phyloP scores from a whole-genome alignment of 2,797 vertebrate genomes.

The Triplophysa bombifrons region DNA sequence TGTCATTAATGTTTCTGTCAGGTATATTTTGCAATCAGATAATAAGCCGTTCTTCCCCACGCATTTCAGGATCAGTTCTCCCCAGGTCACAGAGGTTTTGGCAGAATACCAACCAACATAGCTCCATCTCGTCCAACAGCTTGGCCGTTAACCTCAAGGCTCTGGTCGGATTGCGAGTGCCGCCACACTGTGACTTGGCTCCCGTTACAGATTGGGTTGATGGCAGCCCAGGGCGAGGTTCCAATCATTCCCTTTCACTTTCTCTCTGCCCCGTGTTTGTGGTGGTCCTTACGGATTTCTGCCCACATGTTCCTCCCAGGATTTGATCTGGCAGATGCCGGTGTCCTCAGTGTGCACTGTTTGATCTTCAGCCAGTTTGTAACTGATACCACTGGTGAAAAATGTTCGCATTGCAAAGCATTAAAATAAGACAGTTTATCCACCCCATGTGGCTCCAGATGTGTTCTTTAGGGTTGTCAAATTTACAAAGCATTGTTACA shows the following conservation, averaged over 20 bases:
- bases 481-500: not conserved
- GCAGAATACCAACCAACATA: conserved; percentile 6
- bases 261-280: conserved; percentile 13
- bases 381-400: conserved; percentile 6
- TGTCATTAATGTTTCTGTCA: not conserved
- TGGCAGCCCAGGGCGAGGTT: conserved; percentile 4
- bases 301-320: conserved; percentile 4
- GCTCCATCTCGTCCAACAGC: conserved; percentile 38
- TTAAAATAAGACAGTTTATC: not conserved
- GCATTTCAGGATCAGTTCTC: not conserved
- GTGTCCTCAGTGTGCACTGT: not conserved
- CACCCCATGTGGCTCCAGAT: not conserved
- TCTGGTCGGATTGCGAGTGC: conserved; percentile 50
- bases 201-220: conserved; percentile 5
- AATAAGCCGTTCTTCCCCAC: not conserved
- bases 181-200: conserved; percentile 49
- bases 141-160: conserved; percentile 54
- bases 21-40: conserved; percentile 5
- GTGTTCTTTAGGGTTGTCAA: not conserved
- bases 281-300: conserved; percentile 7
- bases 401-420: not conserved
- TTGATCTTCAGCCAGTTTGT: conserved; percentile 1
- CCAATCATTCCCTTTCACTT: conserved; percentile 21
- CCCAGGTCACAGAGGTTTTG: conserved; percentile 16
- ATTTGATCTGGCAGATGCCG: not conserved